Percentiles rank a stretch among this genome's conserved stretches.
Conservation (phyloP, 2,797 vertebrate species). For the Pristis pectinata region DNA sequence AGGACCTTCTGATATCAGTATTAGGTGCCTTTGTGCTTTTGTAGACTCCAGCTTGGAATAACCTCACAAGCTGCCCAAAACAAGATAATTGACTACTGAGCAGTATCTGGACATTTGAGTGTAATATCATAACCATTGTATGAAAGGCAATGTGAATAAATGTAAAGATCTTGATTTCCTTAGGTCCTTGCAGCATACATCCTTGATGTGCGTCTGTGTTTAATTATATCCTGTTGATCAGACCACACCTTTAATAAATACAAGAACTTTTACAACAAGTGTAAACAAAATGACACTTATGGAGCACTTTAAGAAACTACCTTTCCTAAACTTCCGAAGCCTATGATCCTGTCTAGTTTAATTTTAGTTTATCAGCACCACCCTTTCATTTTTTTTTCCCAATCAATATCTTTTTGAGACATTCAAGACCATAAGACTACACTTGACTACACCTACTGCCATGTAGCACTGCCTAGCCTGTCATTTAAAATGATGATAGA, state of each 20-base stretch:
- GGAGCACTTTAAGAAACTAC: not conserved
- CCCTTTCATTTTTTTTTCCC: not conserved
- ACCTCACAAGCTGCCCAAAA: not conserved
- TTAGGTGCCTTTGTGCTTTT: not conserved
- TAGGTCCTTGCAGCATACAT: not conserved
- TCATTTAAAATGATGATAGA: not conserved
- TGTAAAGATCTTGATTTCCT: not conserved
- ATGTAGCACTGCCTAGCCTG: not conserved
- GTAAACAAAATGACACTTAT: not conserved
- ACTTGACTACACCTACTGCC: not conserved
- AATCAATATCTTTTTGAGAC: not conserved
- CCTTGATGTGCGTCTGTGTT: not conserved
- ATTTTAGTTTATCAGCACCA: not conserved
- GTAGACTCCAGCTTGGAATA: not conserved
- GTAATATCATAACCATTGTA: too few species aligned
- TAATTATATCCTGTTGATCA: constrained; percentile 20
- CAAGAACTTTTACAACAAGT: not conserved
- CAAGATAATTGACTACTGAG: not conserved
- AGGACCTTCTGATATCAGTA: not conserved
- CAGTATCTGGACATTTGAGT: not conserved
- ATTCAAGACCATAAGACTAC: not conserved
- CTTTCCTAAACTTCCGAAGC: not conserved
- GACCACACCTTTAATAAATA: constrained; percentile 8
- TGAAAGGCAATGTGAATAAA: not conserved
- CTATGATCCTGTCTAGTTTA: not conserved